Conservation (phyloP, 2,113 vertebrate species). For the Epinephelus lanceolatus region DNA sequence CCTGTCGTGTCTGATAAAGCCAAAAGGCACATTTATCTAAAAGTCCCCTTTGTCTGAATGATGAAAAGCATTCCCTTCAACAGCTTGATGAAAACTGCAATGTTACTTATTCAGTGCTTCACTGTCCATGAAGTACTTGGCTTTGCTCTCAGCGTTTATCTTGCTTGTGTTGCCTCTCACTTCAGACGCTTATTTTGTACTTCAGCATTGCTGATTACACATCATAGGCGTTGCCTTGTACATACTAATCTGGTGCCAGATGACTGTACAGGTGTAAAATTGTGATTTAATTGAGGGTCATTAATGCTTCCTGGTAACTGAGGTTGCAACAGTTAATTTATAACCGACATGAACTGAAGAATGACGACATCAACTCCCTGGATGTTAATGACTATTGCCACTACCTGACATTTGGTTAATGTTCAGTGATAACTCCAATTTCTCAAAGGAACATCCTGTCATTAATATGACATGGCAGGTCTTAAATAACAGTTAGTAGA, state of each 20-base stretch:
- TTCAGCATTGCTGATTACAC: background rate
- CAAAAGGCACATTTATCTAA: background rate
- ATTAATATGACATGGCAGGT: background rate
- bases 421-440: background rate
- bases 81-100: background rate
- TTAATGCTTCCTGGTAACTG: background rate
- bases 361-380: background rate
- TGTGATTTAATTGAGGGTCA: constrained; percentile 13
- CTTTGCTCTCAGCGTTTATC: background rate
- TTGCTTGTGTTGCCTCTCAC: background rate
- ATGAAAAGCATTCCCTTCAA: too few species aligned
- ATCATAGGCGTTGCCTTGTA: background rate
- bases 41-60: too few species aligned
- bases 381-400: background rate
- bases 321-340: background rate
- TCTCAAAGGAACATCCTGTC: background rate
- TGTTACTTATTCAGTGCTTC: background rate
- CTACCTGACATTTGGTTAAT: background rate
- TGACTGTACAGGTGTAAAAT: background rate
- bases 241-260: constrained; percentile 1
- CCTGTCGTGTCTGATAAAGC: background rate
- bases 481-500: background rate
- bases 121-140: background rate
- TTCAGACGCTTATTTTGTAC: background rate
- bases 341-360: background rate